Conservation (phyloP, 2,113 vertebrate genomes). For the Clarias gariepinus region DNA sequence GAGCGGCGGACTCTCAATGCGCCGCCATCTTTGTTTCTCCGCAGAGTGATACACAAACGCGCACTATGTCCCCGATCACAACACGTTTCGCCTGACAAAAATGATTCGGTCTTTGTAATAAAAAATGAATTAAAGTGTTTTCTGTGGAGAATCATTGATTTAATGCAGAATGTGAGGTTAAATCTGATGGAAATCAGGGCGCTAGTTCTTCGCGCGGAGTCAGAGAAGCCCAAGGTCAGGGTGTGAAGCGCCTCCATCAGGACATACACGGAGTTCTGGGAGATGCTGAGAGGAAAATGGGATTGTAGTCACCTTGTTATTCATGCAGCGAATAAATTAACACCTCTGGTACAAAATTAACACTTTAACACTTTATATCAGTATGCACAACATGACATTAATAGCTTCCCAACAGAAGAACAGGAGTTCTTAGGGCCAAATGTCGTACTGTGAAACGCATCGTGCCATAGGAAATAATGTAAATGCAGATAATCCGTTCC, state of each 20-base stretch:
- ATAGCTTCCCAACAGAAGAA: neutral
- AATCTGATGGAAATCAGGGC: neutral
- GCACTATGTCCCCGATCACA: neutral
- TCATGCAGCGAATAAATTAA: neutral
- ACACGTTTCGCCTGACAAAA: no score
- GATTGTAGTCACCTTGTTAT: neutral
- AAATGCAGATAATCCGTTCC: no score
- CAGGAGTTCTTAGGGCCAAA: no score
- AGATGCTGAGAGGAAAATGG: neutral
- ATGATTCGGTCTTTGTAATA: neutral
- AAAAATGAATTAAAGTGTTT: neutral
- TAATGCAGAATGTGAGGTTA: neutral
- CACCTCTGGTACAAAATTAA: neutral
- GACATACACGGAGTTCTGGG: neutral
- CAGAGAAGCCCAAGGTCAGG: neutral
- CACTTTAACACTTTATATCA: neutral
- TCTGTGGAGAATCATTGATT: no score
- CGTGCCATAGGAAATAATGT: no score
- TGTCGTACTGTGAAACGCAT: no score
- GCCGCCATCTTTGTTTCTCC: conserved; percentile 32
- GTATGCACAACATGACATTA: neutral
- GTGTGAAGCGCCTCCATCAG: neutral
- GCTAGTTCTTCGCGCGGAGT: conserved; percentile 40
- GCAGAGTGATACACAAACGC: neutral
- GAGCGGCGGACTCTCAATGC: neutral